phyloP scores from a whole-genome alignment of 1,140 invertebrate species.

The Macrocentrus cingulum region DNA sequence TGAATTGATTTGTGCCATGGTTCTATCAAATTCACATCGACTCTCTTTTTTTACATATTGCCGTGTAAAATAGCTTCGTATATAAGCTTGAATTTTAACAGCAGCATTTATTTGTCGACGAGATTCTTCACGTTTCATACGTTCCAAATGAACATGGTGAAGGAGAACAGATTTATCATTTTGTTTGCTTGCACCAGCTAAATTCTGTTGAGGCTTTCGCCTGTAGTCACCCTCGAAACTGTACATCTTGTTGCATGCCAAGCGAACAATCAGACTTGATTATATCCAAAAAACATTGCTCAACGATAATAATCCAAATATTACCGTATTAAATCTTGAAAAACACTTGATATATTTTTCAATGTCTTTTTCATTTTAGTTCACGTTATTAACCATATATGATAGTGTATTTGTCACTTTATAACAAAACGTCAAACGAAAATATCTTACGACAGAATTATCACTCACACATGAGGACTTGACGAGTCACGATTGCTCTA shows the following conservation, averaged over 20 bases:
- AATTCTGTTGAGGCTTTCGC: conserved; percentile 83
- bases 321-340: too few species aligned
- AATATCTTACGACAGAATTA: too few species aligned
- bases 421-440: too few species aligned
- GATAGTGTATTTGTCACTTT: too few species aligned
- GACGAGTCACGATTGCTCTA: neutral
- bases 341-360: too few species aligned
- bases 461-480: too few species aligned
- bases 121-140: conserved; percentile 80
- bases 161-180: conserved; percentile 76
- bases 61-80: conserved; percentile 74
- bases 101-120: conserved; percentile 69
- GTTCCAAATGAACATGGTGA: conserved; percentile 77
- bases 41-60: conserved; percentile 68
- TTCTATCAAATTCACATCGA: conserved; percentile 70
- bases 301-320: too few species aligned
- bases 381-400: too few species aligned
- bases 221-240: conserved; percentile 92
- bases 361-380: too few species aligned
- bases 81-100: conserved; percentile 76
- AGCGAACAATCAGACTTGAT: neutral
- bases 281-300: neutral
- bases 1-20: conserved; percentile 54
- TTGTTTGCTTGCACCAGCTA: conserved; percentile 82
- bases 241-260: conserved; percentile 59